phyloP scores from a whole-genome alignment of 2,797 vertebrate species.

The Periophthalmus magnuspinnatus region DNA sequence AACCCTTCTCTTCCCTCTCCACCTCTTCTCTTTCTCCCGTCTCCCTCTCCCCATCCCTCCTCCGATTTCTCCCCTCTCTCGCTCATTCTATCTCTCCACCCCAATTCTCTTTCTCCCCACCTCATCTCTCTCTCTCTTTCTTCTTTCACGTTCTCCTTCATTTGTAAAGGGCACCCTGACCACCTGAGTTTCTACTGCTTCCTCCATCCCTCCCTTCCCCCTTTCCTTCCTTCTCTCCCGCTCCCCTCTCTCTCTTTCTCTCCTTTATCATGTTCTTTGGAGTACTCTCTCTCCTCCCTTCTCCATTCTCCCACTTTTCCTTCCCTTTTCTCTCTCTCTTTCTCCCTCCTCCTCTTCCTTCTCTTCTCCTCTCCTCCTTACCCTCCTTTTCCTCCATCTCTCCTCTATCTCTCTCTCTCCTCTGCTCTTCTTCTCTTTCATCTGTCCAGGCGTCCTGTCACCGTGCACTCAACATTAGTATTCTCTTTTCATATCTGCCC shows the following conservation, averaged over 20 bases:
- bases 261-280: too few relatives aligned
- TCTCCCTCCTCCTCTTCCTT: not conserved
- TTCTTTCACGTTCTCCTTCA: conserved; percentile 59
- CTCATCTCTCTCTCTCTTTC: not conserved
- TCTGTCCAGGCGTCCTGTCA: conserved; percentile 66
- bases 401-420: not conserved
- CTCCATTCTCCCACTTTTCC: too few relatives aligned
- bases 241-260: too few relatives aligned
- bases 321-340: too few relatives aligned
- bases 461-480: conserved; percentile 68
- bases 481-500: conserved; percentile 74
- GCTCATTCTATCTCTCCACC: too few relatives aligned
- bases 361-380: too few relatives aligned
- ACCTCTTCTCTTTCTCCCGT: not conserved
- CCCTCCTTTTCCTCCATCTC: not conserved
- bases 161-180: conserved; percentile 58
- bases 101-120: too few relatives aligned
- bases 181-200: conserved; percentile 48
- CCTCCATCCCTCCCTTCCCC: conserved; percentile 23
- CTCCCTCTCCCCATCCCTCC: conserved; percentile 17
- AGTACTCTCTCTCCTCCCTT: conserved; percentile 20
- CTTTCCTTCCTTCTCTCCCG: too few relatives aligned
- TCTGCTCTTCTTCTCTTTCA: conserved; percentile 27
- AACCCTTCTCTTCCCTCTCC: not conserved
- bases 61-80: conserved; percentile 25